These are phyloP conservation scores for Cistogaster globosa DNA, from an alignment of 2,888 invertebrate genomes.

Conservation along the genomic window DNA sequence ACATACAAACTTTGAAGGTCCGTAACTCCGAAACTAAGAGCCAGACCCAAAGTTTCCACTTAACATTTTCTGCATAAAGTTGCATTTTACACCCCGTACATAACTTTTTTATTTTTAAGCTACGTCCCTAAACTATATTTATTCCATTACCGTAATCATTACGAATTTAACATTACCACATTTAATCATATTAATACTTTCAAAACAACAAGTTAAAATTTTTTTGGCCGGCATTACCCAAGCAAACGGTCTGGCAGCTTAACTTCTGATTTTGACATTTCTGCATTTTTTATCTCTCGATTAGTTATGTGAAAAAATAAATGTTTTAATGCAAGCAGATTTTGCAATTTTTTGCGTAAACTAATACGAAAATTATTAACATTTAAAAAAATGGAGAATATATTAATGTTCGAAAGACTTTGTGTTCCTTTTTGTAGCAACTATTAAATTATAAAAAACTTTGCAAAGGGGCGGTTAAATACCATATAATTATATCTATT, in stretches of 20 bases:
- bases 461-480: conserved; percentile 59
- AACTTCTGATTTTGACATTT: not conserved
- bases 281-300: conserved; percentile 14
- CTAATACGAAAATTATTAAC: not conserved
- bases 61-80: too few relatives aligned
- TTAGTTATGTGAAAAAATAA: conserved; percentile 53
- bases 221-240: too few relatives aligned
- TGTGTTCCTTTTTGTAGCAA: not conserved
- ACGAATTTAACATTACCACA: too few relatives aligned
- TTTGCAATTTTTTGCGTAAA: conserved; percentile 14
- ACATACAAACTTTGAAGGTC: too few relatives aligned
- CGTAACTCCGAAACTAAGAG: too few relatives aligned
- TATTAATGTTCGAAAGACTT: conserved; percentile 1
- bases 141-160: too few relatives aligned
- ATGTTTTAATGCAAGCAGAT: conserved; percentile 20
- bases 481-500: conserved; percentile 11
- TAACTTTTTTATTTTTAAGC: too few relatives aligned
- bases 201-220: too few relatives aligned
- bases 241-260: not conserved
- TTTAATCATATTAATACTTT: too few relatives aligned
- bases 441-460: conserved; percentile 19
- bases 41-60: too few relatives aligned
- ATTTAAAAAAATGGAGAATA: conserved; percentile 3
- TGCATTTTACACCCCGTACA: too few relatives aligned
- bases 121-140: too few relatives aligned